Percentiles rank a stretch among this genome's conserved stretches.
phyloP scores from a whole-genome alignment of 2,888 invertebrate species.

The Platycheirus albimanus region DNA sequence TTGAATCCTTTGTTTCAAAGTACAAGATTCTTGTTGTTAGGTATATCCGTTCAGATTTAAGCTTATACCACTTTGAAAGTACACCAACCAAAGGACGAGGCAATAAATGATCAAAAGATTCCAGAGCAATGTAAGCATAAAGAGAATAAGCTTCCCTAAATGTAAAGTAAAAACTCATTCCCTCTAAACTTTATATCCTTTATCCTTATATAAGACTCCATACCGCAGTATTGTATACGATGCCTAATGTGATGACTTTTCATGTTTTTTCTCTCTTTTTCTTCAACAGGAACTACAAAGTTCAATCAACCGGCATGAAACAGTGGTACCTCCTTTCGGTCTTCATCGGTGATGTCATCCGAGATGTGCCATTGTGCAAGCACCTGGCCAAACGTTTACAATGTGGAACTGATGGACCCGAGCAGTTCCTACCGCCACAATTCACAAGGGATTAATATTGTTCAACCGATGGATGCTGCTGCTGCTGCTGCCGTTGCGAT shows the following conservation, averaged over 20 bases:
- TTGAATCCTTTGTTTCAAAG: too few species aligned
- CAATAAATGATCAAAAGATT: constrained; percentile 50
- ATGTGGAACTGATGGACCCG: constrained; percentile 82
- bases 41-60: constrained; percentile 39
- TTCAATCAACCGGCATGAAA: constrained; percentile 88
- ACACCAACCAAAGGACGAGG: too few species aligned
- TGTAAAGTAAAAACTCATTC: constrained; percentile 17
- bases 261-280: constrained; percentile 51
- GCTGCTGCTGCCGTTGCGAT: constrained; percentile 29
- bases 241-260: constrained; percentile 69
- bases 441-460: constrained; percentile 68
- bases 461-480: constrained; percentile 58
- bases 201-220: constrained; percentile 1
- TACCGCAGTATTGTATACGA: background rate
- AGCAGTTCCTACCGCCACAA: constrained; percentile 78
- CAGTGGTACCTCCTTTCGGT: constrained; percentile 93
- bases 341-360: constrained; percentile 93
- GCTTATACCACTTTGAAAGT: constrained; percentile 40
- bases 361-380: constrained; percentile 90
- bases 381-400: constrained; percentile 89
- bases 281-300: constrained; percentile 89
- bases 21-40: background rate
- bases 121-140: constrained; percentile 44
- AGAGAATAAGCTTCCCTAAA: constrained; percentile 48
- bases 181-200: background rate